Conservation (phyloP, 64 coral and sea anemone genomes). For the Porites lutea region DNA sequence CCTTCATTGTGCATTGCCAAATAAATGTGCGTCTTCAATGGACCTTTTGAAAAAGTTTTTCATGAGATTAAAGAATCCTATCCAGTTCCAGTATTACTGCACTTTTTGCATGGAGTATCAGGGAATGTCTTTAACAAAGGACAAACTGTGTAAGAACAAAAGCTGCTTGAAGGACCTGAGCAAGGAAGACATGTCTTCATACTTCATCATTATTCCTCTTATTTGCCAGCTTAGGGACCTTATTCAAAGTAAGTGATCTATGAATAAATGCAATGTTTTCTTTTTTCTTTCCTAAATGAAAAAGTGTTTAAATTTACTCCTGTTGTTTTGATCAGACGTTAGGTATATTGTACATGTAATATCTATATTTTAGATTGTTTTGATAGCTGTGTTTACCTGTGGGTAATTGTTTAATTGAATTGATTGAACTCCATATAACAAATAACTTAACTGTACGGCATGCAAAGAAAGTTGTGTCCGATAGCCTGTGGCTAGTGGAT, state of each 20-base stretch:
- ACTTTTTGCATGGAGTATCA: slow-evolving; percentile 76
- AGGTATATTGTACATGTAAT: too few species aligned
- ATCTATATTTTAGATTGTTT: too few species aligned
- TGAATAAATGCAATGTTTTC: too few species aligned
- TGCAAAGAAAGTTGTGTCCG: too few species aligned
- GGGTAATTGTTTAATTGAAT: too few species aligned
- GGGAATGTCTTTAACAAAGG: slow-evolving; percentile 42
- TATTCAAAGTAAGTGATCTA: slow-evolving; percentile 59
- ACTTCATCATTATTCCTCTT: slow-evolving; percentile 75
- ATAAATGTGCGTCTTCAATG: slow-evolving; percentile 72
- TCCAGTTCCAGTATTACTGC: slow-evolving; percentile 75
- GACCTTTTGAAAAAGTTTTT: slow-evolving; percentile 50
- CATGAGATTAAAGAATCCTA: slow-evolving; percentile 62
- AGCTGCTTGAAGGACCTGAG: slow-evolving; percentile 55
- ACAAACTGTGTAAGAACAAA: slow-evolving; percentile 57
- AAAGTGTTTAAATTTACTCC: background rate
- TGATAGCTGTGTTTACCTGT: too few species aligned
- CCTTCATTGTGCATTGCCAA: slow-evolving; percentile 63
- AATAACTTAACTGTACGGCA: too few species aligned
- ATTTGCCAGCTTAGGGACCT: slow-evolving; percentile 63
- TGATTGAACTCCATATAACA: too few species aligned
- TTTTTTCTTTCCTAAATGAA: too few species aligned
- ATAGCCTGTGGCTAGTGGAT: too few species aligned
- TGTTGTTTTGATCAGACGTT: background rate
- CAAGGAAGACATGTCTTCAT: slow-evolving; percentile 62